Base-by-base conservation (phyloP, 37 sponge, comb jelly and placozoan species). In the Halichondria panicea region DNA sequence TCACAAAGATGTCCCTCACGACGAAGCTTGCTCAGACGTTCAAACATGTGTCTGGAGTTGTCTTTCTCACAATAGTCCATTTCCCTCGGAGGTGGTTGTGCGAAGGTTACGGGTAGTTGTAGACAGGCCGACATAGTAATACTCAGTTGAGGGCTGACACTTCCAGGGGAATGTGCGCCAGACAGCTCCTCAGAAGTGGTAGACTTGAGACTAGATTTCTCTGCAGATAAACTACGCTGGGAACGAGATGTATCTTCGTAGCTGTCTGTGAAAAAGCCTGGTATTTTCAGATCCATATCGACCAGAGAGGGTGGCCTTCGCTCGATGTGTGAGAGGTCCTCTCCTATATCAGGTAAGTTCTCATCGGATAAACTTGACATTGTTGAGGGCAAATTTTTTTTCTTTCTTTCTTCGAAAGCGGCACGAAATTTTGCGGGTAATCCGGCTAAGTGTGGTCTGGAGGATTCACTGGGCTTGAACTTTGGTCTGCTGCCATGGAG, bases 1-100 rank as follows among this genome's bases (percentile, higher is more conserved):
- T 93, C 89, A 50, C 93, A 93, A 52, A 92, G 78, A 19, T 84
- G 79, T 31, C 82, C 86, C 72, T 71, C 70, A n/a, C 58, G n/a
- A 32, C 93, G 41, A 65, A 92, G 38, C 61, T 56, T 68, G 71
- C 76, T 59, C 58, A 92, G 75, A 57, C 72, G 77, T 52, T 81
- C 81, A 48, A 92, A 88, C 0, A 74, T 59, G 7, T 77, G 54
- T 7, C 65, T 55, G 4, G 77, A 60, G 61, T 92, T 89, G 22
- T 88, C 85, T 40, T 63, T 48, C 48, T 92, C 93, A 4, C 43
- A 50, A 45, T 88, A 84, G 40, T 73, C 80, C 37, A 91, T 33
- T 64, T 83, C 71, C 11, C 82, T 41, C 1, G 86, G 73, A 6
- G 74, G 59, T 13, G 80, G 86, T 13, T 73, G 65, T 0, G 86